A percentile compares a stretch with the other conserved stretches of the same genome.
These are phyloP conservation scores for Pampusana beccarii DNA, from an alignment of 2,113 vertebrate species.

Conservation along the genomic window DNA sequence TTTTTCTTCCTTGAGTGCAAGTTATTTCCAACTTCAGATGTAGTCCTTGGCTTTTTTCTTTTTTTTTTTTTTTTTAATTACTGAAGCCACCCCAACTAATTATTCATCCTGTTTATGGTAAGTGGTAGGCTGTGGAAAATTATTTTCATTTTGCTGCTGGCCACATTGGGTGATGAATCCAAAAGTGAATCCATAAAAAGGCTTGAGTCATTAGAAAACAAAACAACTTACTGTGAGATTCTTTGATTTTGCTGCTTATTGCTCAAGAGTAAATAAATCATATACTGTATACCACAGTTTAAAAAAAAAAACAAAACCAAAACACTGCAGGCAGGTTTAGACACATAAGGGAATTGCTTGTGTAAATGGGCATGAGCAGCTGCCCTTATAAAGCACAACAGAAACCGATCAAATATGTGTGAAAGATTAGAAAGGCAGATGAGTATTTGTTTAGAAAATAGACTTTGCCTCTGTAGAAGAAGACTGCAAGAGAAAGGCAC, in stretches of 20 bases:
- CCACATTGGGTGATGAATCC: conserved; percentile 33
- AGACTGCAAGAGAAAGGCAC: background rate
- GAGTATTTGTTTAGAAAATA: background rate
- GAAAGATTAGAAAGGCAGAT: background rate
- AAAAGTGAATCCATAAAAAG: conserved; percentile 28
- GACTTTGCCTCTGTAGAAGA: background rate
- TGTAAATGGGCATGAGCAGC: conserved; percentile 14
- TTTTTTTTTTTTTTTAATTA: conserved; percentile 12
- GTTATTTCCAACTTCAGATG: conserved; percentile 14
- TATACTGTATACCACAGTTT: background rate
- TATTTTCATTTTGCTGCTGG: conserved; percentile 65
- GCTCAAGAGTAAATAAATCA: conserved; percentile 36
- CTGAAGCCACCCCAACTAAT: conserved; percentile 47
- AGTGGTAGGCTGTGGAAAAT: conserved; percentile 49
- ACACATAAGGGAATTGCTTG: background rate
- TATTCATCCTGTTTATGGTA: conserved; percentile 60
- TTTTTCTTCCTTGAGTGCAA: background rate
- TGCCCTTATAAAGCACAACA: conserved; percentile 9
- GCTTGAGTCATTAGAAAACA: conserved; percentile 63
- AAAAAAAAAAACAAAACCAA: background rate
- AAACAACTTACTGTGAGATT: conserved; percentile 36
- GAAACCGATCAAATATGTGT: background rate
- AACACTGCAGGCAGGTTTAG: conserved; percentile 46
- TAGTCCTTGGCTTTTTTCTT: background rate
- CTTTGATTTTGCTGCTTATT: conserved; percentile 64